phyloP scores from a whole-genome alignment of 2,113 vertebrate species.

The Cephalopholis sonnerati region DNA sequence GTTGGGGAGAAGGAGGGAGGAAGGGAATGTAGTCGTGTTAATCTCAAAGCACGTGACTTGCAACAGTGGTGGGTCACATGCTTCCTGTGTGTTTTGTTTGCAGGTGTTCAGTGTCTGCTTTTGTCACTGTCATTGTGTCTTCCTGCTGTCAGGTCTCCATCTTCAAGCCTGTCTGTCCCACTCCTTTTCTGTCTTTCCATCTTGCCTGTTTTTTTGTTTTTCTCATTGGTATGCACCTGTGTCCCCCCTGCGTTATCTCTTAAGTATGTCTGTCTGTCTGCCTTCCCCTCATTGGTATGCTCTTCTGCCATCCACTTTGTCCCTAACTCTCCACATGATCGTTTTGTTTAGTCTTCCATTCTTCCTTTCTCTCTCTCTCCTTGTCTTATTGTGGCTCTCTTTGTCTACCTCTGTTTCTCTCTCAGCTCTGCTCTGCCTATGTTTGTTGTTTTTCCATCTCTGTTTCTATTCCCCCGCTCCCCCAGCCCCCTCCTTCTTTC shows the following conservation, averaged over 20 bases:
- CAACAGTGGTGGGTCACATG: conserved; percentile 36
- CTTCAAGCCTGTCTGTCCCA: conserved; percentile 4
- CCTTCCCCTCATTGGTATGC: conserved; percentile 73
- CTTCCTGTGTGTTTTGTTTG: conserved; percentile 56
- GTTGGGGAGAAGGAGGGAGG: background rate
- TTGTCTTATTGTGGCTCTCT: conserved; percentile 65
- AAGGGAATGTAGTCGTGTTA: background rate
- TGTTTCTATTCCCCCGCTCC: conserved; percentile 64
- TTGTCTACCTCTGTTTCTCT: conserved; percentile 65
- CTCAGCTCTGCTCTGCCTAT: conserved; percentile 57
- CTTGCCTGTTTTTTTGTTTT: conserved; percentile 38
- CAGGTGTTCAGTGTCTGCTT: conserved; percentile 21
- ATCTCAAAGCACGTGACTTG: conserved; percentile 44
- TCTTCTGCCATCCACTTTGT: conserved; percentile 64
- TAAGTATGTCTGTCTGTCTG: conserved; percentile 72
- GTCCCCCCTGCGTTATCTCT: conserved; percentile 58
- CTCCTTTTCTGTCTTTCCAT: conserved; percentile 35
- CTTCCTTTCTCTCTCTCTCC: conserved; percentile 37
- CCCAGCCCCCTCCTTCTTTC: conserved; percentile 50
- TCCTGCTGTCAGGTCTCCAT: conserved; percentile 13
- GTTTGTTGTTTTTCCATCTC: conserved; percentile 63
- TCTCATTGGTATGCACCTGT: conserved; percentile 69
- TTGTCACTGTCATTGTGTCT: conserved; percentile 8
- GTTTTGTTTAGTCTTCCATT: conserved; percentile 54
- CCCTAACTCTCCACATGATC: conserved; percentile 71